A percentile compares a stretch with the other conserved stretches of the same genome.
phyloP scores from a whole-genome alignment of 1,140 invertebrate species.

The Thrips palmi region DNA sequence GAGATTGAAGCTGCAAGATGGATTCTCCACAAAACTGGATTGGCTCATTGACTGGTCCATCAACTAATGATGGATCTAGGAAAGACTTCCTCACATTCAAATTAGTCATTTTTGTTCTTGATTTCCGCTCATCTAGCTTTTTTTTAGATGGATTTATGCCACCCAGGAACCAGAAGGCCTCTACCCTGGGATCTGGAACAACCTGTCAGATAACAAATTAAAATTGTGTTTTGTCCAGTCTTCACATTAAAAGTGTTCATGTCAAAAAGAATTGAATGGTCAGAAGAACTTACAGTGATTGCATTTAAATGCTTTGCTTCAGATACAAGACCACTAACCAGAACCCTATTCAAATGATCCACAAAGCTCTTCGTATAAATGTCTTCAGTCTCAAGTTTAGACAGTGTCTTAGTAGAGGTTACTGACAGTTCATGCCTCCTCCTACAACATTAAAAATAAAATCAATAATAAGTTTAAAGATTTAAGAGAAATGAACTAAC shows the following conservation, averaged over 20 bases:
- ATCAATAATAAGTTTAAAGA: no score
- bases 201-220: slow-evolving; percentile 22
- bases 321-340: slow-evolving; percentile 23
- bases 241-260: slow-evolving; percentile 2
- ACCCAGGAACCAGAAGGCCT: slow-evolving; percentile 62
- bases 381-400: slow-evolving; percentile 23
- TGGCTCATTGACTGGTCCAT: slow-evolving; percentile 36
- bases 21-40: slow-evolving; percentile 48
- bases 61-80: no score
- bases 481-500: no score
- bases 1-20: slow-evolving; percentile 30
- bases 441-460: no score
- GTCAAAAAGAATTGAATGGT: slow-evolving; percentile 3
- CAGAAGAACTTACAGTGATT: slow-evolving; percentile 6
- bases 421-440: no score
- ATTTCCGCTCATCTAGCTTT: slow-evolving; percentile 12
- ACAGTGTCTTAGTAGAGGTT: no score
- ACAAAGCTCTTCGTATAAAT: slow-evolving; percentile 29
- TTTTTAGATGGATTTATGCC: slow-evolving; percentile 35
- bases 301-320: slow-evolving; percentile 9
- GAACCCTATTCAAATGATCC: slow-evolving; percentile 45
- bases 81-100: slow-evolving; percentile 23
- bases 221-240: not conserved
- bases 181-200: slow-evolving; percentile 51
- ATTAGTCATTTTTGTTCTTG: slow-evolving; percentile 13